Percentiles rank a stretch among this genome's conserved stretches.
Conservation (phyloP, 2,888 invertebrate genomes). For the Noctua pronuba region DNA sequence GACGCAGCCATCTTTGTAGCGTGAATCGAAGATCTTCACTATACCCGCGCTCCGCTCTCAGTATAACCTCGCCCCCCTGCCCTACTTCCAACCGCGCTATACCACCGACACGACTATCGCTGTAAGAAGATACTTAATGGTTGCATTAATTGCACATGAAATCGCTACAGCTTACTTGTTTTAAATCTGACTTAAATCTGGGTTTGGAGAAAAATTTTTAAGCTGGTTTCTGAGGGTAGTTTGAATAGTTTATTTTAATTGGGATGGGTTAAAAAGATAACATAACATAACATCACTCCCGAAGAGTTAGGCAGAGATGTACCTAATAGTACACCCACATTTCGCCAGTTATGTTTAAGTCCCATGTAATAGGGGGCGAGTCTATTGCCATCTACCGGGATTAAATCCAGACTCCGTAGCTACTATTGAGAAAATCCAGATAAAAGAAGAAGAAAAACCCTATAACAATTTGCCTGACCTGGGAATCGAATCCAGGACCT, state of each 20-base stretch:
- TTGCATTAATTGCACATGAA: conserved; percentile 61
- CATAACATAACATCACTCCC: not conserved
- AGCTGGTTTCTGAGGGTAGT: not conserved
- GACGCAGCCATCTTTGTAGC: too few relatives aligned
- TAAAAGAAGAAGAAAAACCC: too few relatives aligned
- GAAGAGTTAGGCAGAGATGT: not conserved
- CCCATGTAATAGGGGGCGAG: not conserved
- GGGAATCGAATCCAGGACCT: not conserved
- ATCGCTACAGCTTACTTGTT: conserved; percentile 45
- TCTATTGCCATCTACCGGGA: not conserved
- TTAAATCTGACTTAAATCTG: conserved; percentile 37
- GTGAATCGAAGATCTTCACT: too few relatives aligned
- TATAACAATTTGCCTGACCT: not conserved
- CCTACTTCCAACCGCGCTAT: conserved; percentile 55
- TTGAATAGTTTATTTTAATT: not conserved
- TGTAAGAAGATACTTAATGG: conserved; percentile 67
- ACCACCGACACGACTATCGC: conserved; percentile 58
- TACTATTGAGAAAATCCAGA: not conserved
- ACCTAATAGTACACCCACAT: not conserved
- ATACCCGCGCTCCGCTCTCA: not conserved
- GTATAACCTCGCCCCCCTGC: conserved; percentile 10
- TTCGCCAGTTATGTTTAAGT: not conserved
- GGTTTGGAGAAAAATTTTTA: not conserved
- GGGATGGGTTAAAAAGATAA: not conserved
- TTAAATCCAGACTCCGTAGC: too few relatives aligned